A percentile compares a stretch with the other conserved stretches of the same genome.
Conservation (phyloP, 2,797 vertebrate species). For the Todus mexicanus region DNA sequence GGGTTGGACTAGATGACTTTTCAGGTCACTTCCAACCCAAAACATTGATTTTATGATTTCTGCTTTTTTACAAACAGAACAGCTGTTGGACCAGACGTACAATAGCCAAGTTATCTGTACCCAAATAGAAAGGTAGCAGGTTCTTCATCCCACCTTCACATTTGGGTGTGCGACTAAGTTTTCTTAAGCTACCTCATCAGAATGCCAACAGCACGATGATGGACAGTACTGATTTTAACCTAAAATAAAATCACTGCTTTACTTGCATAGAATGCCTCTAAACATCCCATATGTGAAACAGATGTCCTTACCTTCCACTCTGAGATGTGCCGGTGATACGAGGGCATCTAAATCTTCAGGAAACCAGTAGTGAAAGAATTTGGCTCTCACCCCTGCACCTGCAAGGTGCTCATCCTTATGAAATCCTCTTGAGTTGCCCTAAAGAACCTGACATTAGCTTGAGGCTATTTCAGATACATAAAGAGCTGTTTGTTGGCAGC, state of each 20-base stretch:
- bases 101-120: not conserved
- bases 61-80: not conserved
- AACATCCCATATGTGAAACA: not conserved
- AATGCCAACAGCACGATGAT: not conserved
- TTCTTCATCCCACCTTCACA: not conserved
- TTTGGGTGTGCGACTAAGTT: not conserved
- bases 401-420: not conserved
- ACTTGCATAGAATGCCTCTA: not conserved
- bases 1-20: not conserved
- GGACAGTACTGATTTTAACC: not conserved
- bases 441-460: not conserved
- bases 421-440: not conserved
- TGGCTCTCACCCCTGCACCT: not conserved
- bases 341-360: not conserved
- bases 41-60: not conserved
- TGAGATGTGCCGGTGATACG: not conserved
- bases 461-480: not conserved
- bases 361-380: not conserved
- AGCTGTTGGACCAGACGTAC: not conserved
- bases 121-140: not conserved
- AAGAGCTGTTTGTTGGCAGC: not conserved
- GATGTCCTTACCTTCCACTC: not conserved
- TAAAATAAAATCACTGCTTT: not conserved
- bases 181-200: not conserved
- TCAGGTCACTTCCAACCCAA: not conserved